Evolutionary conservation across 2,888 invertebrate species (phyloP).

Genomic region (Papilio protenor): DNA sequence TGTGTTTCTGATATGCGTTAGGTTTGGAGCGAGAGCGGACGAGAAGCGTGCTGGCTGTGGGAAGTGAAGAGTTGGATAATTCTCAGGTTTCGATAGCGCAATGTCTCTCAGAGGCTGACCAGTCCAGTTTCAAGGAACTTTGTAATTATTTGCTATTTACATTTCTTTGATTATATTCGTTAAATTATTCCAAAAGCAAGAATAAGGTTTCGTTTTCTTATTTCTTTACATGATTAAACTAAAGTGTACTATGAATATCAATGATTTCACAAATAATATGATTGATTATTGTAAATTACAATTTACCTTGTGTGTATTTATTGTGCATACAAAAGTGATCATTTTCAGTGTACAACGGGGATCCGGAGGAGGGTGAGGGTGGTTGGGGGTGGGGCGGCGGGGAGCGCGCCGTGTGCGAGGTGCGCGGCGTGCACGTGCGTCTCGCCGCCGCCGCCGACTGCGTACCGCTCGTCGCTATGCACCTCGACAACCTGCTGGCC

Average conservation of each 20-base stretch:
- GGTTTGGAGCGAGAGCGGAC: constrained; percentile 29
- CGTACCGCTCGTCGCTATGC: constrained; percentile 55
- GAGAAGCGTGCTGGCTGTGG: constrained; percentile 37
- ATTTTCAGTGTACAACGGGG: not conserved
- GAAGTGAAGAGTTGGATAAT: constrained; percentile 39
- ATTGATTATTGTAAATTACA: too few relatives aligned
- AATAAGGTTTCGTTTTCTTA: too few relatives aligned
- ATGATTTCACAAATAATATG: too few relatives aligned
- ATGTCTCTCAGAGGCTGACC: constrained; percentile 43
- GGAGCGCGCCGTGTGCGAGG: constrained; percentile 58
- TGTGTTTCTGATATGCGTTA: not conserved
- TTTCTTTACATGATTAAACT: too few relatives aligned
- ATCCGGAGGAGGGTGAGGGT: constrained; percentile 32
- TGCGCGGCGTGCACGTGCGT: constrained; percentile 59
- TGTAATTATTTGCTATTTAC: constrained; percentile 36
- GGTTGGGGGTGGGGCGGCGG: constrained; percentile 25
- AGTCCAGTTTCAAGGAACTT: constrained; percentile 24
- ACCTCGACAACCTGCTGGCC: constrained; percentile 61
- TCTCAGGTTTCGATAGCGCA: constrained; percentile 44
- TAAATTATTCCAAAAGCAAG: not conserved
- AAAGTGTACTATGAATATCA: too few relatives aligned
- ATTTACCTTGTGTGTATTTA: too few relatives aligned
- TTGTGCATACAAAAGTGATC: not conserved
- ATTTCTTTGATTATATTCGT: not conserved
- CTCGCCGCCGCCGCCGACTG: constrained; percentile 58